Evolutionary conservation across 23 tunicate genomes (phyloP).

Genomic region (Botrylloides violaceus): DNA sequence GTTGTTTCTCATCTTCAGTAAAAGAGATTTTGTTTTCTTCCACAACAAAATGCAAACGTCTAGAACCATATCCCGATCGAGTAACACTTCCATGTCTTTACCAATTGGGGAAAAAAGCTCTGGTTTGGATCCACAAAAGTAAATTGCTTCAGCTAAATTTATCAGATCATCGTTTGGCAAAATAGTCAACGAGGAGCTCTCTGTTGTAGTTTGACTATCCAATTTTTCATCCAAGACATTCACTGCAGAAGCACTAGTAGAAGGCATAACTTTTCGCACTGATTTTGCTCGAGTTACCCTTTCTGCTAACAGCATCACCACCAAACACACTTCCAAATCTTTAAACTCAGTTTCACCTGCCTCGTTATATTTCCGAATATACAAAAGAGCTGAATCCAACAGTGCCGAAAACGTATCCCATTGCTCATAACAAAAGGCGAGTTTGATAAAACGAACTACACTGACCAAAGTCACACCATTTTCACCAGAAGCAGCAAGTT

Average conservation of each 20-base stretch:
- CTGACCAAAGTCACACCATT: constrained; percentile 75
- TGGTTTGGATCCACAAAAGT: constrained; percentile 68
- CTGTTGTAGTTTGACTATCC: constrained; percentile 30
- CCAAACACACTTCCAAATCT: constrained; percentile 71
- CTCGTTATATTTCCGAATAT: constrained; percentile 26
- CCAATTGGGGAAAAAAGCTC: constrained; percentile 54
- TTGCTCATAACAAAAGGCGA: constrained; percentile 88
- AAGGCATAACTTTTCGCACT: constrained; percentile 6
- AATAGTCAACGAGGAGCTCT: constrained; percentile 24
- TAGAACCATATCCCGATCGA: constrained; percentile 90
- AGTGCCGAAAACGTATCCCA: constrained; percentile 73
- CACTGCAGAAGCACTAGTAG: constrained; percentile 47
- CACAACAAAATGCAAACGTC: constrained; percentile 69
- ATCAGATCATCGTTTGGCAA: constrained; percentile 70
- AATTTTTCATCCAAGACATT: constrained; percentile 26
- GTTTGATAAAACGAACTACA: constrained; percentile 71
- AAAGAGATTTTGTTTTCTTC: constrained; percentile 56
- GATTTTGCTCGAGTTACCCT: constrained; percentile 46
- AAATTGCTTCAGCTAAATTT: constrained; percentile 76
- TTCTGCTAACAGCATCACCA: constrained; percentile 69
- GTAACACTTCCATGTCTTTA: constrained; percentile 41
- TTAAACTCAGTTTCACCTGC: constrained; percentile 34
- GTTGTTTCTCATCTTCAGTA: constrained; percentile 33
- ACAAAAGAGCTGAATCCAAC: constrained; percentile 75
- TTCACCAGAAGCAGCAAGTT: constrained; percentile 71